Evolutionary conservation across 2,888 invertebrate genomes (phyloP).

Genomic region (Limnephilus rhombicus): DNA sequence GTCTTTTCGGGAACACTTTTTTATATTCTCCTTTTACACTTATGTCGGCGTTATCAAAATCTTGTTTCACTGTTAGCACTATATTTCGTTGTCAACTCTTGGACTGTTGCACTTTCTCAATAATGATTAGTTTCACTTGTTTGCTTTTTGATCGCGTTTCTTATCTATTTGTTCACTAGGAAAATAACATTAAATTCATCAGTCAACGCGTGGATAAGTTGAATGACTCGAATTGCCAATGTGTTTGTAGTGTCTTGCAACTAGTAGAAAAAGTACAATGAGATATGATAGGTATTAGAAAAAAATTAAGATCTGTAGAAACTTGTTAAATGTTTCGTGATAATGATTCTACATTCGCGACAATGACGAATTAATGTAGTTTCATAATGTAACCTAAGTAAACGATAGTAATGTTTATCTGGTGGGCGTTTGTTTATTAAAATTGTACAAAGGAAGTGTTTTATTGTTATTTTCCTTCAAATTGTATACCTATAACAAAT

Average conservation of each 20-base stretch:
- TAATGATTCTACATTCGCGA: not conserved
- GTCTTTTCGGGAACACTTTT: not conserved
- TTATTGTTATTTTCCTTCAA: not conserved
- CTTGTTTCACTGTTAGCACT: not conserved
- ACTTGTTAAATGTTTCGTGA: not conserved
- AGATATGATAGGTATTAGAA: too few relatives aligned
- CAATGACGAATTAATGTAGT: not conserved
- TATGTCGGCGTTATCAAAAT: not conserved
- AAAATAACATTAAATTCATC: not conserved
- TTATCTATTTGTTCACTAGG: not conserved
- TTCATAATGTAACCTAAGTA: not conserved
- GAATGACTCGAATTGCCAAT: not conserved
- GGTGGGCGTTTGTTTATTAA: not conserved
- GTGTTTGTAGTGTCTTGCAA: not conserved
- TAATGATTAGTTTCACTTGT: not conserved
- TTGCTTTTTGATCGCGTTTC: not conserved
- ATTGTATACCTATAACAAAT: not conserved
- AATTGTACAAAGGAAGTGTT: not conserved
- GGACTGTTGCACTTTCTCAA: slow-evolving; percentile 9
- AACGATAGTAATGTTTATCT: not conserved
- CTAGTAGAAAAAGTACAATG: not conserved
- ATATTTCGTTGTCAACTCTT: not conserved
- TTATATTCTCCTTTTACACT: not conserved
- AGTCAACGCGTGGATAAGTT: not conserved
- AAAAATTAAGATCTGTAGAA: not conserved